phyloP scores from a whole-genome alignment of 2,113 vertebrate species.

The Gymnarchus niloticus region DNA sequence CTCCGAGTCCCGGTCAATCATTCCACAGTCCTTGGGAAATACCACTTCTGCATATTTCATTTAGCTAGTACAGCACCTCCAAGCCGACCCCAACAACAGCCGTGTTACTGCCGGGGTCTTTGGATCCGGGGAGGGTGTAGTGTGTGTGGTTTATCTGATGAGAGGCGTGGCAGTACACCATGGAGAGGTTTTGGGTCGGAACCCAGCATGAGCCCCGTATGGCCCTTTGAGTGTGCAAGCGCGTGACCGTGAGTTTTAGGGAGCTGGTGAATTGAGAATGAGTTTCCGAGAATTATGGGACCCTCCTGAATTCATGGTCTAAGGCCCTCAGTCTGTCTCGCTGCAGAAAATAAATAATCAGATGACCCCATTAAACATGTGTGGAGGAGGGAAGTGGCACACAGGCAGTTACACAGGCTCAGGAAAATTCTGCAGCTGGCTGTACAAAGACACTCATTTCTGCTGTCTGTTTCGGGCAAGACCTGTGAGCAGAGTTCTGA shows the following conservation, averaged over 20 bases:
- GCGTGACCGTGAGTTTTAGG: not conserved
- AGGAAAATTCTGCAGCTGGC: not conserved
- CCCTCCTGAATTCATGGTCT: slow-evolving; percentile 10
- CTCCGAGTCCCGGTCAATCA: not conserved
- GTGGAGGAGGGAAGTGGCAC: not conserved
- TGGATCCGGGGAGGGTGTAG: not conserved
- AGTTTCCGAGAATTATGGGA: slow-evolving; percentile 18
- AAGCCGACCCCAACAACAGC: too few species aligned
- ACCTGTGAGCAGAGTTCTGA: not conserved
- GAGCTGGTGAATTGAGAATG: slow-evolving; percentile 9
- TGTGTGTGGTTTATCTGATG: not conserved
- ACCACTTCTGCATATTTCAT: not conserved
- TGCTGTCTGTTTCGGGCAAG: not conserved
- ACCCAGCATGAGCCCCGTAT: not conserved
- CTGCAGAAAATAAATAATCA: slow-evolving; percentile 13
- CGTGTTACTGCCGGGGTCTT: not conserved
- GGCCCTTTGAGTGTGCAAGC: not conserved
- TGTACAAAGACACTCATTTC: not conserved
- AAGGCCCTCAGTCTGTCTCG: slow-evolving; percentile 9
- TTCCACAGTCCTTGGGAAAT: not conserved
- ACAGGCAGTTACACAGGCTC: slow-evolving; percentile 13
- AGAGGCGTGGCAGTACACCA: not conserved
- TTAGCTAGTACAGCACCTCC: not conserved
- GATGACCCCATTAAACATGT: slow-evolving; percentile 3
- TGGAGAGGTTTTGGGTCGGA: not conserved